These are phyloP conservation scores for Glyptemys insculpta DNA, from an alignment of 2,797 vertebrate species.

Conservation along the genomic window DNA sequence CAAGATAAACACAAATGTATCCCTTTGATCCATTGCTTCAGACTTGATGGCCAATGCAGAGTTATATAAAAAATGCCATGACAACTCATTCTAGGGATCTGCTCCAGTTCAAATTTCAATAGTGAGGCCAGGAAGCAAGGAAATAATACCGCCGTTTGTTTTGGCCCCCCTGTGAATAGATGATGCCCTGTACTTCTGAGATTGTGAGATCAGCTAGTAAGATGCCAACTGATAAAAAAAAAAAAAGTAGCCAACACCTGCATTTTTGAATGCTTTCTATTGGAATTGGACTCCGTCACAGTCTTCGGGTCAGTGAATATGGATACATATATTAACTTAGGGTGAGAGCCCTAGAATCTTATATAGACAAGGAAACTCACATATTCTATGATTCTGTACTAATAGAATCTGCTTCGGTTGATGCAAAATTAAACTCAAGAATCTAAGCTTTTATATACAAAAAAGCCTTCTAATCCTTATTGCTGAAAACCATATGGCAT, in stretches of 20 bases:
- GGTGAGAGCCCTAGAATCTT: background rate
- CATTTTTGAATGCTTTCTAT: background rate
- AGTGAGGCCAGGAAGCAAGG: background rate
- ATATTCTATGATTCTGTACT: background rate
- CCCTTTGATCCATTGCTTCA: background rate
- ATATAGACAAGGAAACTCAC: background rate
- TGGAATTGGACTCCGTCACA: background rate
- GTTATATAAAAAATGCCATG: background rate
- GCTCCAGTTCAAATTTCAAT: background rate
- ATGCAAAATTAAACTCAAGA: background rate
- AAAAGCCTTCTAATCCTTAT: background rate
- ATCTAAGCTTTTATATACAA: background rate
- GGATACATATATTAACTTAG: background rate
- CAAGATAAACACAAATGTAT: background rate
- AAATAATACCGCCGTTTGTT: background rate
- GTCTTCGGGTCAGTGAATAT: background rate
- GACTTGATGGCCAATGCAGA: background rate
- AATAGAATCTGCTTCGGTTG: rapidly evolving
- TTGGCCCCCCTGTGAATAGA: background rate
- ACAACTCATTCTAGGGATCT: background rate
- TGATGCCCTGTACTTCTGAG: background rate
- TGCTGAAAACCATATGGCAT: background rate
- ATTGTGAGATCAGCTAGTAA: rapidly evolving
- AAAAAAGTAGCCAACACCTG: background rate
- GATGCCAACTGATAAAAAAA: background rate